These are phyloP conservation scores for Halcyon malimbica DNA, from an alignment of 2,113 vertebrate species.

Conservation along the genomic window DNA sequence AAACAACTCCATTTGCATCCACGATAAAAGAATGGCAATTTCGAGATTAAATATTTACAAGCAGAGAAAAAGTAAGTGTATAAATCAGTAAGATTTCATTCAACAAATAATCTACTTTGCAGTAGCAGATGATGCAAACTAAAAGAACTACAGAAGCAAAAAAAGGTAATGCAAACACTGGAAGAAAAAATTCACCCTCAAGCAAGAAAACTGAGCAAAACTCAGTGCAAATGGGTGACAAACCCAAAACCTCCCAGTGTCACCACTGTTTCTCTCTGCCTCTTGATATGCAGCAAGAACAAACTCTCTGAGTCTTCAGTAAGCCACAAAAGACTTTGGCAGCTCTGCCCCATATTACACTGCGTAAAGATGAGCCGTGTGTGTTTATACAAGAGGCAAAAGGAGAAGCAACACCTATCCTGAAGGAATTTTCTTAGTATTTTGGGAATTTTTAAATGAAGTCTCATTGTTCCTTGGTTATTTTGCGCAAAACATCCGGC, in stretches of 20 bases:
- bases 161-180: neutral
- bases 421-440: neutral
- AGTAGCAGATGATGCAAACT: neutral
- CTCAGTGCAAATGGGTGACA: neutral
- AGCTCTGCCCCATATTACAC: neutral
- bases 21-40: neutral
- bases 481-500: neutral
- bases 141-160: neutral
- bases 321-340: neutral
- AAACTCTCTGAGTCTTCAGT: rapidly evolving
- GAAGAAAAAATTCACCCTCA: neutral
- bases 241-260: neutral
- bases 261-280: neutral
- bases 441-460: neutral
- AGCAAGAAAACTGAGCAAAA: neutral
- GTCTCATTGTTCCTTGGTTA: rapidly evolving
- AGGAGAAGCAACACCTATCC: neutral
- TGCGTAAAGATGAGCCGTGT: rapidly evolving
- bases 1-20: neutral
- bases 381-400: neutral
- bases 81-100: neutral
- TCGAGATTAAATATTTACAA: neutral
- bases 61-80: neutral
- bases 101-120: neutral
- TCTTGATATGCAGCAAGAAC: neutral